phyloP scores from a whole-genome alignment of 2,888 invertebrate genomes.

The Hypselothyrea guttata region DNA sequence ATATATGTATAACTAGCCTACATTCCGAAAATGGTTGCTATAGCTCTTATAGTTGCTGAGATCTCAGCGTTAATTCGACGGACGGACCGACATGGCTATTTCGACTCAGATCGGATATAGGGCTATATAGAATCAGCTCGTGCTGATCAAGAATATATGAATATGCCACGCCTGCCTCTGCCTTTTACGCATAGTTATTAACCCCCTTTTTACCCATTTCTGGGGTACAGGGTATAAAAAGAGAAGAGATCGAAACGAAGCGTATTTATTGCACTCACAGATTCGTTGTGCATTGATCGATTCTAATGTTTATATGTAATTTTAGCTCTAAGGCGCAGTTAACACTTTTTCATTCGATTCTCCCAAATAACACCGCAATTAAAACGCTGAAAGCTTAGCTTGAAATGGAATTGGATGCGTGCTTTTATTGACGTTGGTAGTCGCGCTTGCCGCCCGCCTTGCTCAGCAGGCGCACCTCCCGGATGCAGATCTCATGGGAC shows the following conservation, averaged over 20 bases:
- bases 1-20: no score
- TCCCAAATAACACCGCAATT: constrained; percentile 49
- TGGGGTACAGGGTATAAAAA: no score
- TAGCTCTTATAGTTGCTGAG: no score
- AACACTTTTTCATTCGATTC: constrained; percentile 18
- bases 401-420: constrained; percentile 35
- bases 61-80: no score
- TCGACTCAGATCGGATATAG: no score
- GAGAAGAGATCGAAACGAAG: constrained; percentile 23
- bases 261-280: constrained; percentile 62
- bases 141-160: no score
- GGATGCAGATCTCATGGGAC: constrained; percentile 89
- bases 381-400: constrained; percentile 37
- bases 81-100: no score
- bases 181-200: no score
- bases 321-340: constrained; percentile 70
- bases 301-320: constrained; percentile 73
- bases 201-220: no score
- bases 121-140: no score
- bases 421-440: constrained; percentile 67
- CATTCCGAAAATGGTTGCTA: no score
- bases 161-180: no score
- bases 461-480: constrained; percentile 87
- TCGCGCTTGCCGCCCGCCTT: constrained; percentile 89
- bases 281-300: constrained; percentile 50